Base-by-base conservation (phyloP, 2,113 vertebrate genomes). In the Ploceus nigricollis region DNA sequence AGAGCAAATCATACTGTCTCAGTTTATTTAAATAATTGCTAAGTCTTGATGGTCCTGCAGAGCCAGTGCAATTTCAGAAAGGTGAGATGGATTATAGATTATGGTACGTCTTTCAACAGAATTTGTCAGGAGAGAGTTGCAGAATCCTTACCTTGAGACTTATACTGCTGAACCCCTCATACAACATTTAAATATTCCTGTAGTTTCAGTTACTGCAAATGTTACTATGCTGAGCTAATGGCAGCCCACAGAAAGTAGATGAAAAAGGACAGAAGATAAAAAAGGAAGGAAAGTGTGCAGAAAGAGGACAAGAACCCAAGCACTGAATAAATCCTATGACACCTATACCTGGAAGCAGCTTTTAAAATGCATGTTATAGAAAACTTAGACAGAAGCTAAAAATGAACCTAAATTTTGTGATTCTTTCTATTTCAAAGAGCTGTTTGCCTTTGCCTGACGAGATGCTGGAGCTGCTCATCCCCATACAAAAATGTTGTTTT, bases 401-500 rank as follows among this genome's bases (percentile, higher is more conserved):
- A 95, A 33, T 14, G 4, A 70, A 57, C 6, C 2, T 39, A 30
- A 23, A 33, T 48, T 60, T 48, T 76, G 17, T 15, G 40, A 48
- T 50, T 58, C 25, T 40, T 11, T 56, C 24, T 27, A 17, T 22
- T 50, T 19, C 8, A 6, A 54, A 60, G 35, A 65, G n/a, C 37
- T 42, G 25, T 50, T 33, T 90, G 35, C 13, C 50, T 72, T 81
- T 37, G 25, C 50, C 44, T 72, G 44, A 37, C 0, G 0, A 1
- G 11, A 15, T 27, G 7, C 37, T 2, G 1, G 40, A 50, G 35
- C 54, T 56, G 44, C 44, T 33, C 1, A 0, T 22, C 5, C 31
- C 22, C 0, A 4, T 6, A 25, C 0, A 3, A n/a, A 39, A 56
- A 20, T 3, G 51, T 12, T 28, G 16, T 28, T 19, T 25, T 25